Base-by-base conservation (phyloP, 2,113 vertebrate species). In the Cromileptes altivelis region DNA sequence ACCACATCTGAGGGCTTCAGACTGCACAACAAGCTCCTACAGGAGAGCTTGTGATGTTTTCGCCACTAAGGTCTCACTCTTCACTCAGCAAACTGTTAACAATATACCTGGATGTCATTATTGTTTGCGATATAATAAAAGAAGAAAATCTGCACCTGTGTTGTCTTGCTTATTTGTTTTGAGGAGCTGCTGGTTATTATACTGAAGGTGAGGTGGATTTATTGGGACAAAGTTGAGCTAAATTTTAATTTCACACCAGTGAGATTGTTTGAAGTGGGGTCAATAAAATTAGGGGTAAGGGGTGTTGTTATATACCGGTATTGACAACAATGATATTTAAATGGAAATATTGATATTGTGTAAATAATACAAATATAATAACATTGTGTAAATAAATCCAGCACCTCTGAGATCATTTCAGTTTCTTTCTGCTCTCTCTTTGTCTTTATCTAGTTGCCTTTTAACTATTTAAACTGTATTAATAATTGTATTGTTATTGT, bases 61-160 rank as follows among this genome's bases (percentile, higher is more conserved):
- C 81, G 33, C 91, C 87, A 90, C 90, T 94, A 93, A 85, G 92
- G 89, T 95, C 80, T 95, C 94, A 95, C 93, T 93, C 91, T 92
- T 94, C 93, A 95, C 94, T 94, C 93, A 86, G 93, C 89, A 95
- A 94, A 95, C 94, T 94, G 94, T 95, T 94, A 96, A 95, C 95
- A 94, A 92, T 95, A 95, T 95, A 94, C 94, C 93, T 96, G 95
- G 93, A 95, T 96, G 95, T 95, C 93, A 95, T 95, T 90, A 93
- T 93, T 95, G 94, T 96, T 96, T 95, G 95, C 94, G 79, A 95
- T 94, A 95, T 94, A 95, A 95, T 95, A 94, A 96, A 96, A 94
- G 82, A 93, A 91, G 65, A 88, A 91, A 90, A 84, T 78, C 71
- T 86, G 73, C 49, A 40, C 40, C 23, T 75, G 42, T 74, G 55